These are phyloP conservation scores for Pelobates fuscus DNA, from an alignment of 2,113 vertebrate species.

Conservation along the genomic window DNA sequence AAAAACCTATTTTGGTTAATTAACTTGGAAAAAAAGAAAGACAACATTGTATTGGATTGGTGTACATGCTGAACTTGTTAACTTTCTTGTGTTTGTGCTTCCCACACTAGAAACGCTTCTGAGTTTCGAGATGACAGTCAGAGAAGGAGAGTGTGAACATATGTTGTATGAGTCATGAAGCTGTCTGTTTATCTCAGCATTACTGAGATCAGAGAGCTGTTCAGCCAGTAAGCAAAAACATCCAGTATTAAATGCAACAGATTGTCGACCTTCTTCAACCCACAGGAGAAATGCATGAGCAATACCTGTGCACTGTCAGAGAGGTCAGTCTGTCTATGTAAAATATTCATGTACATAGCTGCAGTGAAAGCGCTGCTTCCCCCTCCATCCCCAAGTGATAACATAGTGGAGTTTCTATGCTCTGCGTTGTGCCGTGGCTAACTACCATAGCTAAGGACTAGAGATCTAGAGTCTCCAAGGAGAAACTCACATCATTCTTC, in stretches of 20 bases:
- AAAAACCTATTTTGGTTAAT: too few species aligned
- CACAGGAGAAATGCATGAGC: background rate
- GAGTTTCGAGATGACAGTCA: background rate
- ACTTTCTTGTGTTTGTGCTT: background rate
- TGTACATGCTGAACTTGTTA: background rate
- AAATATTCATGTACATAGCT: background rate
- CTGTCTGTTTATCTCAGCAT: slow-evolving; percentile 7
- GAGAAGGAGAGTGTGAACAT: slow-evolving; percentile 1
- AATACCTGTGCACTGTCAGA: background rate
- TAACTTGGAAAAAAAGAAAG: too few species aligned
- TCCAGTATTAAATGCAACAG: background rate
- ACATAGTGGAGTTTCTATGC: too few species aligned
- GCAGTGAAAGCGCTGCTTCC: too few species aligned
- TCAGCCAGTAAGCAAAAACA: background rate
- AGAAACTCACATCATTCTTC: too few species aligned
- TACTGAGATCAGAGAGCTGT: background rate
- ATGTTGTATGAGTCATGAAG: slow-evolving; percentile 19
- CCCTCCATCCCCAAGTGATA: too few species aligned
- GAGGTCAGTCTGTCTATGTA: background rate
- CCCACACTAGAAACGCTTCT: background rate
- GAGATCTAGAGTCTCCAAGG: too few species aligned
- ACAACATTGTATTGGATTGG: background rate
- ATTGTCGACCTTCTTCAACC: background rate
- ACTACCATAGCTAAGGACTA: too few species aligned
- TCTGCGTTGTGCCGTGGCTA: too few species aligned